Evolutionary conservation across 2,888 invertebrate genomes (phyloP), one percentile per base, ranked within the genome.

Genomic region (Rhingia campestris): DNA sequence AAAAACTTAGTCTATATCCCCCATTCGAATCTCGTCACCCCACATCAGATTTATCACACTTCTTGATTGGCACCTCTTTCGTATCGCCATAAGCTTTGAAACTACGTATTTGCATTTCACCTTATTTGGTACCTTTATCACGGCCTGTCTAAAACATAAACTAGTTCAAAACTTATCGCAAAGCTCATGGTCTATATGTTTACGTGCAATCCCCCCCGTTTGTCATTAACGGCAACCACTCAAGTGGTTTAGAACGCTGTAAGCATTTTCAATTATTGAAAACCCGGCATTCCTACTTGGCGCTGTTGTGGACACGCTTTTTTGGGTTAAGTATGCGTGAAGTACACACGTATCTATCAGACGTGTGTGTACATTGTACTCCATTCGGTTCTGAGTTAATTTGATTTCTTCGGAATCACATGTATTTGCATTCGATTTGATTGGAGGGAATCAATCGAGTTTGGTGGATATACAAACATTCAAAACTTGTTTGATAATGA

Each of bases 121-220:
- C 58, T 49, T 64, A 39, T 61, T 56, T 43, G 30, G 0, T 51
- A 47, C 49, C 69, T 70, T 47, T 77, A 76, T 76, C 76, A 54
- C 32, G 33, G 32, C 35, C 22, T 63, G 45, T 30, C 14, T 37
- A 51, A 41, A 43, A 51, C 5, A 67, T 30, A 45, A 22, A 22
- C 5, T 10, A 41, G 7, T 67, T 45, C 30, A 41, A 7, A 32
- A 67, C 32, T 35, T 53, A 4, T 5, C 51, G 33, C 58, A 41
- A 39, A 66, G 58, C 58, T 49, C 30, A 39, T 49, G 39, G 70
- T 72, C 59, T 79, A 72, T 58, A 4, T 35, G 10, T 6, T 9
- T 37, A 14, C 0, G 9, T 66, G 51, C 37, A 9, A 6, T 32
- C 47, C 47, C 14, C 33, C 9, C n/a, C n/a, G 5, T 32, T 37